These are phyloP conservation scores for Odontocerum albicorne DNA, from an alignment of 2,888 invertebrate genomes.

Conservation along the genomic window DNA sequence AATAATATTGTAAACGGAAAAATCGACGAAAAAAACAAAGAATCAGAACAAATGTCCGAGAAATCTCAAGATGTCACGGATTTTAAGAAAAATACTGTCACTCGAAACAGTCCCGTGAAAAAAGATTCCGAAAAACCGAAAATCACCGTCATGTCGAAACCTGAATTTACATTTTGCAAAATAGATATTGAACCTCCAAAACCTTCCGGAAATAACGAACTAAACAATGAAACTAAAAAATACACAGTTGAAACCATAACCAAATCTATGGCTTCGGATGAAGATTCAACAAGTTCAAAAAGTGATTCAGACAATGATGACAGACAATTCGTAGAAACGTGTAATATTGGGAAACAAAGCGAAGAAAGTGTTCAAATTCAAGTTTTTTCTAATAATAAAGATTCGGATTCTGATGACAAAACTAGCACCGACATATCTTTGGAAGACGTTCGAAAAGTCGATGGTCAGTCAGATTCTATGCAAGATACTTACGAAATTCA, in stretches of 20 bases:
- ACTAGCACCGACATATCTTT: constrained; percentile 50
- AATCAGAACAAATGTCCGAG: constrained; percentile 38
- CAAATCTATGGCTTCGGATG: constrained; percentile 55
- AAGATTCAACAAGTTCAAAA: constrained; percentile 55
- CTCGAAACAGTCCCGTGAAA: constrained; percentile 64
- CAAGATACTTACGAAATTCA: constrained; percentile 35
- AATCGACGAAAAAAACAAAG: constrained; percentile 53
- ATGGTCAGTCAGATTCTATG: constrained; percentile 48
- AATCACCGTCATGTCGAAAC: constrained; percentile 56
- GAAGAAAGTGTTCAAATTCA: constrained; percentile 58
- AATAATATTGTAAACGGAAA: constrained; percentile 47
- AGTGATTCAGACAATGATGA: constrained; percentile 64
- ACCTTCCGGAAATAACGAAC: constrained; percentile 36
- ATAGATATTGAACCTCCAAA: constrained; percentile 56
- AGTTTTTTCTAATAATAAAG: constrained; percentile 48
- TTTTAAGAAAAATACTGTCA: constrained; percentile 53
- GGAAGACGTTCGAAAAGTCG: constrained; percentile 51
- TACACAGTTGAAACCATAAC: constrained; percentile 58
- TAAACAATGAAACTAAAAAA: constrained; percentile 53
- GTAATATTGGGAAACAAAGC: constrained; percentile 43
- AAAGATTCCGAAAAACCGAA: constrained; percentile 69
- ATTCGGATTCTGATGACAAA: constrained; percentile 44
- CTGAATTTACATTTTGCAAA: constrained; percentile 58
- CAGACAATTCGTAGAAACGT: constrained; percentile 54
- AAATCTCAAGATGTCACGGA: constrained; percentile 44